Evolutionary conservation across 2,113 vertebrate genomes (phyloP).

Genomic region (human): DNA sequence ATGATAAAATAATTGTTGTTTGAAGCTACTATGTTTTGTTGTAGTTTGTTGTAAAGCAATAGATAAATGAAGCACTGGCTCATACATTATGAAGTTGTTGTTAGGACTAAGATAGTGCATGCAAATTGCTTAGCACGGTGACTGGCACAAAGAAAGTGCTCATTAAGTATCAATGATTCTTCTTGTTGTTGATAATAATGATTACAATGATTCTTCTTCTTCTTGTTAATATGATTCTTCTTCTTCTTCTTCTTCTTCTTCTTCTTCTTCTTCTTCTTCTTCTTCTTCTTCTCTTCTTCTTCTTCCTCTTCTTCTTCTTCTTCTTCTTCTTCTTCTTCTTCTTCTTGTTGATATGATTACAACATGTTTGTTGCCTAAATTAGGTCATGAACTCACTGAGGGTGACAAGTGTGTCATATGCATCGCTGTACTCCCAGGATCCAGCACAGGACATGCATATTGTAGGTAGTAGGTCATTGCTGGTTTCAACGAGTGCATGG

Average conservation of each 20-base stretch:
- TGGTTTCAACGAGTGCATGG: background rate
- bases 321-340: no score
- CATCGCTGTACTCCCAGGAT: background rate
- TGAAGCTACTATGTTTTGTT: background rate
- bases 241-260: no score
- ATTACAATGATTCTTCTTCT: no score
- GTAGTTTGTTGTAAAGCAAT: background rate
- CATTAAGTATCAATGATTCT: background rate
- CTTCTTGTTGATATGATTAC: background rate
- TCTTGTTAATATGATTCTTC: no score
- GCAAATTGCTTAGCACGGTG: background rate
- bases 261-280: no score
- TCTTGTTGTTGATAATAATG: background rate
- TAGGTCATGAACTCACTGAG: background rate
- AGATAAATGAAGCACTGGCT: no score
- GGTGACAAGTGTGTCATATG: background rate
- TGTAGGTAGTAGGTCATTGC: background rate
- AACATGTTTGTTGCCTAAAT: background rate
- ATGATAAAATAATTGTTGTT: background rate
- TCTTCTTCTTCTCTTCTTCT: no score
- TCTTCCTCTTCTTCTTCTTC: no score
- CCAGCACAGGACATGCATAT: background rate
- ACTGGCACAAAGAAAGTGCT: background rate
- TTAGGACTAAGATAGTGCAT: background rate
- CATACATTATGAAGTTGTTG: background rate